phyloP scores from a whole-genome alignment of 2,888 invertebrate genomes.

The Ochropleura leucogaster region DNA sequence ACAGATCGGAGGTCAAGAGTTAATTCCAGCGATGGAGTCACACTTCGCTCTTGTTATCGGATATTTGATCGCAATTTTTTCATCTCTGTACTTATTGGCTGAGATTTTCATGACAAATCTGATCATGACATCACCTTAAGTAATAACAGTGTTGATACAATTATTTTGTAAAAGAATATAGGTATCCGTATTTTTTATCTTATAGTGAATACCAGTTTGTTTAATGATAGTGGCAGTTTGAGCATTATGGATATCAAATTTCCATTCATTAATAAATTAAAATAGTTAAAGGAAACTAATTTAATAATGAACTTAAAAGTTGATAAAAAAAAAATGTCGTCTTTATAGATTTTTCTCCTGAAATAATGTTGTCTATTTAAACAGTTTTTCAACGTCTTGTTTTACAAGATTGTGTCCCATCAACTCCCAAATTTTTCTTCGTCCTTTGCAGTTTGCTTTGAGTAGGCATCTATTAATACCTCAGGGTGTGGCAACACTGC shows the following conservation, averaged over 20 bases:
- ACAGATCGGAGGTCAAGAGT: slow-evolving; percentile 44
- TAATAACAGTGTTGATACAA: slow-evolving; percentile 29
- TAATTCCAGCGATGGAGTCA: slow-evolving; percentile 55
- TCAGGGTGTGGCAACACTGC: not conserved
- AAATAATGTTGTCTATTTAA: not conserved
- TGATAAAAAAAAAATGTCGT: too few species aligned
- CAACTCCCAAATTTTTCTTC: not conserved
- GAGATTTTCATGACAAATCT: slow-evolving; percentile 37
- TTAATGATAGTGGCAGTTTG: not conserved
- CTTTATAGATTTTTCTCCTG: fast-evolving
- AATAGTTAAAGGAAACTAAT: too few species aligned
- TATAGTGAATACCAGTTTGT: not conserved
- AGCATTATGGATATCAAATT: not conserved
- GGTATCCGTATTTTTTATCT: slow-evolving; percentile 2
- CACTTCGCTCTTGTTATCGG: slow-evolving; percentile 44
- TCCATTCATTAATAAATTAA: too few species aligned
- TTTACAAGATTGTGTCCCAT: not conserved
- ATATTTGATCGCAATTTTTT: slow-evolving; percentile 52
- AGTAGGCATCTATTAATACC: not conserved
- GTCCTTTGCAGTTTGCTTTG: not conserved
- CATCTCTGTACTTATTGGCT: slow-evolving; percentile 17
- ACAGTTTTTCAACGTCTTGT: not conserved
- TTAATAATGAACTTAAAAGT: too few species aligned
- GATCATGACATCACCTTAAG: slow-evolving; percentile 44
- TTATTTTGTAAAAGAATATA: slow-evolving; percentile 34